Evolutionary conservation across 1,140 invertebrate genomes (phyloP).

Genomic region (Globodera rostochiensis): DNA sequence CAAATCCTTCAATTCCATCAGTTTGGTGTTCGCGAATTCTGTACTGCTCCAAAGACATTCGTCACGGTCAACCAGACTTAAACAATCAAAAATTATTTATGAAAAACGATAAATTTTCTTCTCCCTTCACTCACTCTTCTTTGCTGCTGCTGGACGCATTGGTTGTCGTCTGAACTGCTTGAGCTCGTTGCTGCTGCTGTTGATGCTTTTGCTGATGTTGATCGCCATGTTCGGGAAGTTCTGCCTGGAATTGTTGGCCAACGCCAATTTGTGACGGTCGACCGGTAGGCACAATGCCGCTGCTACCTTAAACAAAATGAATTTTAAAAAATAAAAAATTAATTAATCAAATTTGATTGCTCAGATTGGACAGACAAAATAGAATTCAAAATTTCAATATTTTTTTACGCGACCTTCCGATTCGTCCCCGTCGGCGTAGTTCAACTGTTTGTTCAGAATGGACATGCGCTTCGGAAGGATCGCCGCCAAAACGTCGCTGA

Average conservation of each 20-base stretch:
- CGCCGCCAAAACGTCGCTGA: not conserved
- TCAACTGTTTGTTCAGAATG: conserved; percentile 1
- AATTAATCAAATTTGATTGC: not conserved
- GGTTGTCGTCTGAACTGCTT: not conserved
- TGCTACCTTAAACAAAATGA: not conserved
- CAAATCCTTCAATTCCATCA: not conserved
- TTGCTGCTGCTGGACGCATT: not conserved
- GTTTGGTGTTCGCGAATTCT: not conserved
- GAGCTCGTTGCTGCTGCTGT: too few species aligned
- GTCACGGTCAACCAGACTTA: not conserved
- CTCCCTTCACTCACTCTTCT: too few species aligned
- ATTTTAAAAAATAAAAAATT: not conserved
- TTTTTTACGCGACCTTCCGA: not conserved
- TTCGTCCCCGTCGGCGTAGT: not conserved
- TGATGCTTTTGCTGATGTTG: too few species aligned
- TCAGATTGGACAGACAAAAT: not conserved
- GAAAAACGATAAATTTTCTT: too few species aligned
- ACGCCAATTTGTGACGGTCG: not conserved
- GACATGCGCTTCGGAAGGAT: not conserved
- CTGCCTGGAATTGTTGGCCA: not conserved
- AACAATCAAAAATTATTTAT: not conserved
- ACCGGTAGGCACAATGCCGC: not conserved
- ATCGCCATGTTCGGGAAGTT: not conserved
- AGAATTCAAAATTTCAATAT: too few species aligned
- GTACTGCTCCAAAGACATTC: conserved; percentile 1